phyloP scores from a whole-genome alignment of 2,113 vertebrate genomes.

The Tiliqua scincoides region DNA sequence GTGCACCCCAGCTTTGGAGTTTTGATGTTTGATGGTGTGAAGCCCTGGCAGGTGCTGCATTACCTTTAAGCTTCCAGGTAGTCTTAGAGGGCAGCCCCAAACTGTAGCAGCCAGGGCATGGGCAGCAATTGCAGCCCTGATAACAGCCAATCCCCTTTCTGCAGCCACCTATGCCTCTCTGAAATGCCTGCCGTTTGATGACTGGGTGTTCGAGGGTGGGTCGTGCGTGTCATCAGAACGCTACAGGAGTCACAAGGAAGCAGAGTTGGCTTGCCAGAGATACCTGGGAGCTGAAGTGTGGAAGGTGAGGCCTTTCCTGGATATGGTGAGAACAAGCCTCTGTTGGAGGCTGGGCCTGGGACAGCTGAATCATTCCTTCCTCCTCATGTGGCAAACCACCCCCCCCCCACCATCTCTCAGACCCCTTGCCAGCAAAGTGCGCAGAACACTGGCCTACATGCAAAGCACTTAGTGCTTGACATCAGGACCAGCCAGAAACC shows the following conservation, averaged over 20 bases:
- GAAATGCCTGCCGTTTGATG: constrained; percentile 21
- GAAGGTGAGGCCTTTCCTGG: not conserved
- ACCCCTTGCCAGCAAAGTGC: not conserved
- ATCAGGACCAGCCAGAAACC: too few relatives aligned
- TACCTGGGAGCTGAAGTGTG: constrained; percentile 10
- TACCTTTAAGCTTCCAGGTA: not conserved
- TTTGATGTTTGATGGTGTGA: not conserved
- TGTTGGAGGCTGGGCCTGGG: not conserved
- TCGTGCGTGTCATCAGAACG: not conserved
- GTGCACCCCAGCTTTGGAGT: not conserved
- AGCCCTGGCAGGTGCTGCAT: not conserved
- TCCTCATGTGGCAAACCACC: not conserved
- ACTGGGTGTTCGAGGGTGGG: constrained; percentile 11
- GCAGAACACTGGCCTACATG: not conserved
- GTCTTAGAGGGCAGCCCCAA: not conserved
- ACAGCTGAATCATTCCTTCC: too few relatives aligned
- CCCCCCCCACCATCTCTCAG: not conserved
- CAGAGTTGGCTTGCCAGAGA: not conserved
- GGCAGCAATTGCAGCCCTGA: too few relatives aligned
- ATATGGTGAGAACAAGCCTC: not conserved
- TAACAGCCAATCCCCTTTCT: not conserved
- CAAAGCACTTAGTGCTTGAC: too few relatives aligned
- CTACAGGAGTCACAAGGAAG: not conserved
- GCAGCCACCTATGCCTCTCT: not conserved
- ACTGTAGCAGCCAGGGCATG: not conserved